A percentile compares a stretch with the other conserved stretches of the same genome.
Conservation (phyloP, 2,888 invertebrate species). For the Hydropsyche betteni region DNA sequence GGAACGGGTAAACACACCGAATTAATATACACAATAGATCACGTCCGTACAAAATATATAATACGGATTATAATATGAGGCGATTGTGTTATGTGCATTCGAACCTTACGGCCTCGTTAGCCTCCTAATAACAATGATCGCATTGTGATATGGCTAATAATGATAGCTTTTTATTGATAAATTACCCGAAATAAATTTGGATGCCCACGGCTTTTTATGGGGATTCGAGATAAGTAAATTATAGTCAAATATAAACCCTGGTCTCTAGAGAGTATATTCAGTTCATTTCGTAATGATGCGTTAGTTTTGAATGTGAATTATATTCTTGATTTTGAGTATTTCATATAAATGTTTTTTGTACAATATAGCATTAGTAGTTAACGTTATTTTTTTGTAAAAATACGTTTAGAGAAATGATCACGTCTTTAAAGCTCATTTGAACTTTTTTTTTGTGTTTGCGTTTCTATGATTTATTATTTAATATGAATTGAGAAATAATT, state of each 20-base stretch:
- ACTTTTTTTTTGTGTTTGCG: too few relatives aligned
- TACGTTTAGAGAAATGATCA: too few relatives aligned
- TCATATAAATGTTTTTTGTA: too few relatives aligned
- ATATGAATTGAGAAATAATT: too few relatives aligned
- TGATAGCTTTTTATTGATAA: constrained; percentile 48
- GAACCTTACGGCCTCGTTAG: constrained; percentile 38
- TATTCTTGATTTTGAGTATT: too few relatives aligned
- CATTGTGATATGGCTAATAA: constrained; percentile 44
- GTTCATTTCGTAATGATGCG: too few relatives aligned
- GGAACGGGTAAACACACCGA: constrained; percentile 32
- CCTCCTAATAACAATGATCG: constrained; percentile 43
- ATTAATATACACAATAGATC: constrained; percentile 38
- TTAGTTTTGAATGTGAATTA: too few relatives aligned
- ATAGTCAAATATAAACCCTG: constrained; percentile 23
- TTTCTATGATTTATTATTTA: too few relatives aligned
- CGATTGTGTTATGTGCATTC: background rate
- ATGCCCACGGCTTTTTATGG: constrained; percentile 32
- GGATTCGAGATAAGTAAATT: constrained; percentile 37
- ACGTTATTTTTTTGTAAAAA: too few relatives aligned
- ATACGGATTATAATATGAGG: constrained; percentile 3
- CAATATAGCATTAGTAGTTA: too few relatives aligned
- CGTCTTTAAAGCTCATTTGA: too few relatives aligned
- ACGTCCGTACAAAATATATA: background rate
- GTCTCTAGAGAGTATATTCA: too few relatives aligned
- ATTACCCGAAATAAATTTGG: constrained; percentile 42